phyloP scores from a whole-genome alignment of 2,888 invertebrate genomes.

The Oscheius myriophilus region DNA sequence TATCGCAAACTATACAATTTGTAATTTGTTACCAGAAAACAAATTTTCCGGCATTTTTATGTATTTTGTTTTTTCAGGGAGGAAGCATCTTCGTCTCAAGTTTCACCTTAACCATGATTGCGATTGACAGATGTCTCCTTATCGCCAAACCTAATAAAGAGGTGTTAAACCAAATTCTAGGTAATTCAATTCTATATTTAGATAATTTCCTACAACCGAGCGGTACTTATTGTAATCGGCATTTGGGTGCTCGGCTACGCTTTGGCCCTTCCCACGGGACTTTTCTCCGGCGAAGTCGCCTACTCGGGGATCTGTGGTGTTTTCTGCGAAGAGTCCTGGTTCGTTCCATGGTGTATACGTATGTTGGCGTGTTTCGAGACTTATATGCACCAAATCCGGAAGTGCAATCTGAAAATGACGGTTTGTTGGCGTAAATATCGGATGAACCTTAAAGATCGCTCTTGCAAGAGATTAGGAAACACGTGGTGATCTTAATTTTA shows the following conservation, averaged over 20 bases:
- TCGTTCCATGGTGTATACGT: background rate
- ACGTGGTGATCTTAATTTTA: too few species aligned
- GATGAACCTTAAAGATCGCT: too few species aligned
- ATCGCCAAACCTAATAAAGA: slow-evolving; percentile 62
- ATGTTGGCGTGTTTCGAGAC: too few species aligned
- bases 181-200: slow-evolving; percentile 31
- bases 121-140: slow-evolving; percentile 67
- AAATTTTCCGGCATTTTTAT: too few species aligned
- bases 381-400: background rate
- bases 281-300: slow-evolving; percentile 55
- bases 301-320: slow-evolving; percentile 64
- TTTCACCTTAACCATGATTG: slow-evolving; percentile 68
- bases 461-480: too few species aligned
- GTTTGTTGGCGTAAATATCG: too few species aligned
- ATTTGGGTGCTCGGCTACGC: slow-evolving; percentile 66
- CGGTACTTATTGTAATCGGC: slow-evolving; percentile 53
- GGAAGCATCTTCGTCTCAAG: slow-evolving; percentile 68
- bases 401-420: background rate
- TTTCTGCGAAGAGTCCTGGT: slow-evolving; percentile 70
- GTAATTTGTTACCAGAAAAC: too few species aligned
- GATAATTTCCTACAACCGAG: slow-evolving; percentile 61
- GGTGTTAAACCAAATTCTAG: slow-evolving; percentile 35
- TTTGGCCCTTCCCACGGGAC: slow-evolving; percentile 64
- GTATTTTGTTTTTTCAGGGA: slow-evolving; percentile 53
- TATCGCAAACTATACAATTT: too few species aligned